These are phyloP conservation scores for Phylloscopus whistleri DNA, from an alignment of 2,113 vertebrate species.

Conservation along the genomic window DNA sequence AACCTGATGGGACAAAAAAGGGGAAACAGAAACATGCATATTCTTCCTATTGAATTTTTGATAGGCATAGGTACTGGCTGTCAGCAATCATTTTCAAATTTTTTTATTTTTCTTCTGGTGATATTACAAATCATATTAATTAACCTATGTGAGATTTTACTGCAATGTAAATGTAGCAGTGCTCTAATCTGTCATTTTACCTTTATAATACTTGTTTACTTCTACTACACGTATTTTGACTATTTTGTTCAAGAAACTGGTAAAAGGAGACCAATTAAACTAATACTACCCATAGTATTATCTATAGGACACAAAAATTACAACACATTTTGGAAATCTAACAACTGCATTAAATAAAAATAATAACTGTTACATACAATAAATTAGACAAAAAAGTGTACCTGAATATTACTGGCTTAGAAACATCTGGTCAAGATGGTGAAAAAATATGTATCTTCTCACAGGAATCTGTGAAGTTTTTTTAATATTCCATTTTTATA, in stretches of 20 bases:
- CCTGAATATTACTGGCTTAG: not conserved
- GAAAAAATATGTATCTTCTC: not conserved
- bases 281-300: not conserved
- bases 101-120: not conserved
- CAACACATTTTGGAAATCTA: not conserved
- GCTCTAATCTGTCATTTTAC: slow-evolving; percentile 12
- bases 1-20: slow-evolving; percentile 13
- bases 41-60: slow-evolving; percentile 21
- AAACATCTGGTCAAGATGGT: not conserved
- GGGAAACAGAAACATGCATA: slow-evolving; percentile 32
- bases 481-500: not conserved
- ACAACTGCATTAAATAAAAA: not conserved
- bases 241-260: not conserved
- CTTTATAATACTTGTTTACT: not conserved
- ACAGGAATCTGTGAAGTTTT: not conserved
- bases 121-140: slow-evolving; percentile 25
- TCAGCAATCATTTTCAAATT: slow-evolving; percentile 18
- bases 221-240: not conserved
- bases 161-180: not conserved
- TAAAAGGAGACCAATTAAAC: slow-evolving; percentile 16
- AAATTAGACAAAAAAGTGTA: not conserved
- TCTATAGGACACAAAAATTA: not conserved
- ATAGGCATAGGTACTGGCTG: not conserved
- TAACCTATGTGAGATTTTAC: not conserved
- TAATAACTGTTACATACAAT: not conserved